Base-by-base conservation (phyloP, 1,140 invertebrate genomes). In the Lethrus apterus region DNA sequence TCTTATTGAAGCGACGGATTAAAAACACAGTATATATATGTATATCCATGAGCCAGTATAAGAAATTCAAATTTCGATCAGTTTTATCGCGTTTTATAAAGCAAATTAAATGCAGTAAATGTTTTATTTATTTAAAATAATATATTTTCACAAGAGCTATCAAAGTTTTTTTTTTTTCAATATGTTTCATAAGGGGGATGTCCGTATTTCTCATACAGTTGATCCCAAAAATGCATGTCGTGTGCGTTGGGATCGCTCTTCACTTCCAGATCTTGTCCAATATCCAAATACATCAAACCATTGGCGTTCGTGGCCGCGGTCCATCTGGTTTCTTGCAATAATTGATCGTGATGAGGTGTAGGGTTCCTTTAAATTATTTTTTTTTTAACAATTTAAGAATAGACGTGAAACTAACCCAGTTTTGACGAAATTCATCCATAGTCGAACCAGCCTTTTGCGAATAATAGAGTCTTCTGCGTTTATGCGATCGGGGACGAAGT, bases 181-280 rank as follows among this genome's bases (percentile, higher is more conserved):
- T 44, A 50, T 3, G 48, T 50, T n/a, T 24, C 31, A 32, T 38
- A 50, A 20, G 48, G 48, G 13, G 34, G 43, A 17, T 24, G 33
- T 26, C 30, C 48, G 10, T 34, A 29, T 17, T 50, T 31, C 13
- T 45, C 30, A 19, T 44, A 50, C 18, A 50, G 10, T 3, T 45
- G 10, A 5, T 23, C 24, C 48, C 48, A 50, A 29, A 34, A 44
- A 9, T 8, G 10, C 36, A 34, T 36, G 9, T 20, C 13, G 11
- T 45, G 23, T 4, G 7, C 17, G 15, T 45, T 32, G 13, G 48
- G 48, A 45, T 50, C 33, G 2, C 9, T 31, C 10, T 26, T 8
- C n/a, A 36, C 21, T 4, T 24, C 45, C 14, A 50, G 14, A 11
- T 29, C 38, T 9, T 26, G 13, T 4, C 32, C 32, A 11, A 50